Evolutionary conservation across 1,140 invertebrate genomes (phyloP).

Genomic region (Reticulitermes speratus): DNA sequence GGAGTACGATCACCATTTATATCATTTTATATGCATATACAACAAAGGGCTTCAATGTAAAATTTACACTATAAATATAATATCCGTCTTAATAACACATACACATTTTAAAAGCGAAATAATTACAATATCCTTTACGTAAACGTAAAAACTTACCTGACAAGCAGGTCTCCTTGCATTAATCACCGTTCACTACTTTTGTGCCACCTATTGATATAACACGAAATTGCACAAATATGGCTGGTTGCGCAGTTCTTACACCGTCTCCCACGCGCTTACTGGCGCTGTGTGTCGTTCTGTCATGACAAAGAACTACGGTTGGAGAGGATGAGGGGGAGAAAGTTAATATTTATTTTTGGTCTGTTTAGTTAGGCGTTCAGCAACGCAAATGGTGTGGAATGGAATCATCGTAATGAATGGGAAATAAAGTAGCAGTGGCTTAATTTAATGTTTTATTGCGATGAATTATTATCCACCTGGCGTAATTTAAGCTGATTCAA

Average conservation of each 20-base stretch:
- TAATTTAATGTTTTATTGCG: no score
- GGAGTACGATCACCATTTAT: not conserved
- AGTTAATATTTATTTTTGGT: no score
- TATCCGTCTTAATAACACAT: not conserved
- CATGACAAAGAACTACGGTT: no score
- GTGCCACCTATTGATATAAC: not conserved
- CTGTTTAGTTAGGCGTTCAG: no score
- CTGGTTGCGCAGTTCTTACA: not conserved
- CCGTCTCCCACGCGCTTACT: no score
- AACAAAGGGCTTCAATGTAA: not conserved
- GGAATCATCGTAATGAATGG: no score
- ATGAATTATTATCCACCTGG: no score
- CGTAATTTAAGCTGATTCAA: no score
- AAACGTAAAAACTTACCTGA: not conserved
- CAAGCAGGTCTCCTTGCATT: not conserved
- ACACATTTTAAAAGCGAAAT: not conserved
- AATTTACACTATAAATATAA: not conserved
- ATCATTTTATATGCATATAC: not conserved
- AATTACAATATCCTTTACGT: not conserved
- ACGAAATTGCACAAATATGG: not conserved
- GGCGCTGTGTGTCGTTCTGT: no score
- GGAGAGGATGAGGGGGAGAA: no score
- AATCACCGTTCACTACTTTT: not conserved
- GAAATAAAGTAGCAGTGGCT: no score
- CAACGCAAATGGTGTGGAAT: no score